These are phyloP conservation scores for Muricea muricata DNA, from an alignment of 92 coral and sea anemone species.

Conservation along the genomic window DNA sequence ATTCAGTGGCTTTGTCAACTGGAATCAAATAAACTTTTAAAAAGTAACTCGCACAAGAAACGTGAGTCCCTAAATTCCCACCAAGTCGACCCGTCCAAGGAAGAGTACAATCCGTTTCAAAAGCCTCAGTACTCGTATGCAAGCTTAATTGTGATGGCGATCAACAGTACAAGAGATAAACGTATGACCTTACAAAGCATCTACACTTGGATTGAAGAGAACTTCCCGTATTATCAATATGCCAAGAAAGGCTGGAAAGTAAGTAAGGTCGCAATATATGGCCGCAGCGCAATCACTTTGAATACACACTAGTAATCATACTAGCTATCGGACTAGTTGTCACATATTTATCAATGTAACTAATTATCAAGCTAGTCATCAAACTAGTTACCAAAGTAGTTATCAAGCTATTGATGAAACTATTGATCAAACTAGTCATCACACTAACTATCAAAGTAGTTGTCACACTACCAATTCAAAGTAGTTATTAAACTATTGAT, in stretches of 20 bases:
- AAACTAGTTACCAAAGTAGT: too few relatives aligned
- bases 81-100: conserved; percentile 1
- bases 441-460: too few relatives aligned
- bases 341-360: too few relatives aligned
- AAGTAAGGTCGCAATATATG: conserved; percentile 10
- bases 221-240: conserved; percentile 82
- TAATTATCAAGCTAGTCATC: too few relatives aligned
- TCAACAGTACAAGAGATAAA: conserved; percentile 90
- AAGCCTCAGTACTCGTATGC: conserved; percentile 98
- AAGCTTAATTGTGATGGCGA: conserved; percentile 90
- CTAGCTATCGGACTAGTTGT: too few relatives aligned
- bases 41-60: background rate
- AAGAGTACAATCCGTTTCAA: conserved; percentile 76
- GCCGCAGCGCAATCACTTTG: too few relatives aligned
- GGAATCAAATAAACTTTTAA: conserved; percentile 77
- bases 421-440: too few relatives aligned
- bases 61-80: conserved; percentile 2
- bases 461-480: too few relatives aligned
- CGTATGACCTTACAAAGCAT: conserved; percentile 94
- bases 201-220: conserved; percentile 90
- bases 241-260: conserved; percentile 99
- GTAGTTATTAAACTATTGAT: too few relatives aligned
- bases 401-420: too few relatives aligned
- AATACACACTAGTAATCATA: too few relatives aligned
- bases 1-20: conserved; percentile 95